Percentiles rank a stretch among this genome's conserved stretches.
phyloP scores from a whole-genome alignment of 2,113 vertebrate genomes.

The Engystomops pustulosus region DNA sequence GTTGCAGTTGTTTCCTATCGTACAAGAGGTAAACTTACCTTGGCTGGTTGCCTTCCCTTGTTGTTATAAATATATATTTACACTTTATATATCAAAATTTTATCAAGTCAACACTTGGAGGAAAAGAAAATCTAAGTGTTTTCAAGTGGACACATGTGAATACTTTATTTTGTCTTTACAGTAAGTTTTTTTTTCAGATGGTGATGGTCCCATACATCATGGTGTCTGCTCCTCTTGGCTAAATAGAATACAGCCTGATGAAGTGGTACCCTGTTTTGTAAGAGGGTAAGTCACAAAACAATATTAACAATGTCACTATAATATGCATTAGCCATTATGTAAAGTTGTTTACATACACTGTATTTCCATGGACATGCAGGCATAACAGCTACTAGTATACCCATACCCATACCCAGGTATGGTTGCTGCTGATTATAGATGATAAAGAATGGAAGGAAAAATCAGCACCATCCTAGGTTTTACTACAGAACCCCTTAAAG shows the following conservation, averaged over 20 bases:
- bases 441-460: no score
- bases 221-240: constrained; percentile 98
- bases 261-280: constrained; percentile 94
- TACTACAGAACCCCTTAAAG: no score
- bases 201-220: constrained; percentile 89
- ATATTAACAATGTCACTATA: no score
- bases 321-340: neutral
- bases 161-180: neutral
- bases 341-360: neutral
- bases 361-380: neutral
- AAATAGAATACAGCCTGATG: constrained; percentile 86
- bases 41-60: no score
- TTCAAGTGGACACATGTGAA: neutral
- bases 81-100: no score
- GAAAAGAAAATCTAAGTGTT: neutral
- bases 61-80: no score
- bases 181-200: constrained; percentile 77
- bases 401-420: no score
- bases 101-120: neutral
- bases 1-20: constrained; percentile 94
- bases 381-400: no score
- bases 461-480: no score
- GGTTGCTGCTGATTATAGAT: no score
- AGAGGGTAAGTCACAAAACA: constrained; percentile 80
- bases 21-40: constrained; percentile 80